Conservation (phyloP, 2,113 vertebrate species). For the Perccottus glenii region DNA sequence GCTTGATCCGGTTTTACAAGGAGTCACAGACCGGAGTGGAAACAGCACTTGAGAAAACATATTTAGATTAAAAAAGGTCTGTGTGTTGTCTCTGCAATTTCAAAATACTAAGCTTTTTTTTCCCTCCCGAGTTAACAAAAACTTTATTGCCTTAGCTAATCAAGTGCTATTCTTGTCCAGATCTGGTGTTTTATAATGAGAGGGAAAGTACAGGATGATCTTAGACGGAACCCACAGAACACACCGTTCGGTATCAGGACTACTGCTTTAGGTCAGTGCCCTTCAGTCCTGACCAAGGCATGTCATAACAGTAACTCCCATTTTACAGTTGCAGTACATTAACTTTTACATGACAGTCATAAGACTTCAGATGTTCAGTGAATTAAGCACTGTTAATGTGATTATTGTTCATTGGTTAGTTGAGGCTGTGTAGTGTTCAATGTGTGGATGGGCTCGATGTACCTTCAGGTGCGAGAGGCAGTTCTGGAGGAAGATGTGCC, state of each 20-base stretch:
- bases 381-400: constrained; percentile 15
- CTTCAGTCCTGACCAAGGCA: neutral
- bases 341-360: constrained; percentile 36
- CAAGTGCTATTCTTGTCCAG: constrained; percentile 70
- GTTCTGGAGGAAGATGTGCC: constrained; percentile 99
- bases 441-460: constrained; percentile 44
- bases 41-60: constrained; percentile 66
- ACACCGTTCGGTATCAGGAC: constrained; percentile 39
- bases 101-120: neutral
- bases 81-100: neutral
- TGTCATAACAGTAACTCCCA: neutral
- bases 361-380: constrained; percentile 32
- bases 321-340: constrained; percentile 19
- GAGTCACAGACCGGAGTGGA: constrained; percentile 51
- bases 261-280: constrained; percentile 3
- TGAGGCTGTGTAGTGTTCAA: constrained; percentile 8
- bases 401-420: constrained; percentile 22
- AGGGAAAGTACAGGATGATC: constrained; percentile 46
- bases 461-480: constrained; percentile 99
- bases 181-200: constrained; percentile 50
- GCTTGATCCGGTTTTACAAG: constrained; percentile 52
- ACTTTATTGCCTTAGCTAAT: constrained; percentile 22
- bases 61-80: neutral
- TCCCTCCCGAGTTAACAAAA: constrained; percentile 6
- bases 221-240: constrained; percentile 59